Base-by-base conservation (phyloP, 2,113 vertebrate species). In the Sinocyclocheilus rhinocerous region DNA sequence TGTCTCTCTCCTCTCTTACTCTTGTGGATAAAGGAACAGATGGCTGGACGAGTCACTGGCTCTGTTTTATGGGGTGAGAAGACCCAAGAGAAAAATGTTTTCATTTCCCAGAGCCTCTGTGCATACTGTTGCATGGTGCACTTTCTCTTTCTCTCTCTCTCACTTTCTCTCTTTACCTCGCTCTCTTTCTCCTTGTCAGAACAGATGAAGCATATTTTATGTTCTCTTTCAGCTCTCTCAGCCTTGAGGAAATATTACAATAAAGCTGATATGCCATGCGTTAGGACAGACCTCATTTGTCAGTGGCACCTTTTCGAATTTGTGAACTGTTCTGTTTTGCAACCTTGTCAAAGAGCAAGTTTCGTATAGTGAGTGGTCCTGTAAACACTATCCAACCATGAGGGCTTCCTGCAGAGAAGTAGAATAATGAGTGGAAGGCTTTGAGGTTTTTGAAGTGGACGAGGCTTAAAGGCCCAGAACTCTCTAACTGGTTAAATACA, bases 181-280 rank as follows among this genome's bases (percentile, higher is more conserved):
- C 59, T 83, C 26, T 83, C 78, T 70, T 48, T 52, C 76, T 86
- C 36, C 55, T 33, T 82, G 76, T 77, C 72, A 18, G 72, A 86
- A 84, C 89, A 90, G 89, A 88, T 86, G 87, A 85, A 87, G 87
- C 26, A 77, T 81, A 86, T 90, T 90, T 88, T 77, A 84, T 87
- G 88, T 89, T 86, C 69, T 82, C 59, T 84, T 67, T 76, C 72
- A 36, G 86, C 45, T 29, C 69, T n/a, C 83, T 87, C 85, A 86
- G 78, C 82, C 89, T 86, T 86, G 70, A 78, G 86, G 84, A 86
- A 77, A 59, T 36, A 83, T 73, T 86, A 88, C 81, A 84, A 79
- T 87, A 57, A 86, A 83, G 77, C 84, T 42, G 61, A 79, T 76
- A 72, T 79, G 70, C 79, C 65, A 84, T 63, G 82, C 77, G 42